Evolutionary conservation across 1,140 invertebrate genomes (phyloP), one percentile per base, ranked within the genome.

Genomic region (Caenorhabditis briggsae): DNA sequence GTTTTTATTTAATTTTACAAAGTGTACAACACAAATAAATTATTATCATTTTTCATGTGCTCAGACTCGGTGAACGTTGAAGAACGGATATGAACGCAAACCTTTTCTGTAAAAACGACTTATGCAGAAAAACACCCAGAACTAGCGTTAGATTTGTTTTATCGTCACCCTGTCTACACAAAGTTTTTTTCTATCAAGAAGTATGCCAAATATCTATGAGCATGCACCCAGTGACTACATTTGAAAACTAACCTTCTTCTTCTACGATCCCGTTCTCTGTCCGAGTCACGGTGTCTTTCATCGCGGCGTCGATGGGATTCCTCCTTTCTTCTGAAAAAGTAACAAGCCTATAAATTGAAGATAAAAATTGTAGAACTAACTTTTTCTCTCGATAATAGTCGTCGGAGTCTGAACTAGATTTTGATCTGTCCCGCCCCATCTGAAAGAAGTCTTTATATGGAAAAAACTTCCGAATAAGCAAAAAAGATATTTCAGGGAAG

Each of bases 91-190:
- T 53, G 70, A 78, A 78, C 70, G 70, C 70, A 78, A 78, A 78
- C 70, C 70, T 78, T 78, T 78, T 78, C 70, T 78, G 70, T 78
- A 78, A 78, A 78, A 78, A 78, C 50, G 70, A n/a, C 70, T 78
- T 78, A 33, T 48, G n/a, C 46, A 50, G 56, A 61, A 25, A n/a
- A 61, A 65, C 61, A 25, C 25, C 9, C 18, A 78, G 8, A 2
- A 50, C 23, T 78, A 46, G 18, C 9, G 33, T 25, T n/a, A 46
- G 50, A 11, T 78, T 50, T 23, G 23, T 43, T 16, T 12, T n/a
- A 33, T 33, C 33, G 33, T 33, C 33, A 33, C 33, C 33, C 33
- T 33, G 33, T 33, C 33, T 33, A 33, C 33, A 33, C 33, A 33
- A 33, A 3, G 33, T 46, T 74, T 48, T 41, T 33, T 65, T 14